phyloP scores from a whole-genome alignment of 2,888 invertebrate species.

The Morpho deidamia region DNA sequence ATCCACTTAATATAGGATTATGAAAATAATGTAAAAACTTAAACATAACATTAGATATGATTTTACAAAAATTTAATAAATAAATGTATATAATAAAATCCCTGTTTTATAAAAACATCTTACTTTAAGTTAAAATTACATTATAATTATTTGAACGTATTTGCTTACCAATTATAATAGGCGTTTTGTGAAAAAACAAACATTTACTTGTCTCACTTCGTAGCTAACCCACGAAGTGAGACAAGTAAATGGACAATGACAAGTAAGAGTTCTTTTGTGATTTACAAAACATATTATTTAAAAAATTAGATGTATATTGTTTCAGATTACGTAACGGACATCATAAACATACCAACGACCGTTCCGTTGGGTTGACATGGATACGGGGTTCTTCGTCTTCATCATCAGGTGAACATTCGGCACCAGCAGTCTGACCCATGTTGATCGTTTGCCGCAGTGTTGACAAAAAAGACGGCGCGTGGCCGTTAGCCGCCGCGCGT shows the following conservation, averaged over 20 bases:
- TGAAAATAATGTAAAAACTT: too few relatives aligned
- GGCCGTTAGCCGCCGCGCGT: slow-evolving; percentile 75
- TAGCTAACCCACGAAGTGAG: neutral
- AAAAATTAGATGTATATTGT: too few relatives aligned
- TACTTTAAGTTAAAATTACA: too few relatives aligned
- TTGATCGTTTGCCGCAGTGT: slow-evolving; percentile 28
- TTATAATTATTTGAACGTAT: too few relatives aligned
- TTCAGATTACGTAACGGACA: neutral
- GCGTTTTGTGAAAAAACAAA: neutral
- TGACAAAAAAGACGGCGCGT: slow-evolving; percentile 41
- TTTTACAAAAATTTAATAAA: too few relatives aligned
- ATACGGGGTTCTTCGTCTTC: slow-evolving; percentile 76
- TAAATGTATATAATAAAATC: too few relatives aligned
- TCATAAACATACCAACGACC: slow-evolving; percentile 65
- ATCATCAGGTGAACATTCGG: slow-evolving; percentile 71
- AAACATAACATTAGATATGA: too few relatives aligned
- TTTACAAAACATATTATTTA: neutral
- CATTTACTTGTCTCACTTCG: too few relatives aligned
- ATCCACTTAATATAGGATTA: too few relatives aligned
- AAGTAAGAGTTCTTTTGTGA: neutral
- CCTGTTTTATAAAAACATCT: too few relatives aligned
- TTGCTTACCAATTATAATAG: slow-evolving; percentile 1
- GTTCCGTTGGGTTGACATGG: slow-evolving; percentile 68
- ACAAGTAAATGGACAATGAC: too few relatives aligned
- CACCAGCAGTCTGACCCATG: slow-evolving; percentile 77